phyloP scores from a whole-genome alignment of 1,140 invertebrate species.

The Lasaia peninsularis region DNA sequence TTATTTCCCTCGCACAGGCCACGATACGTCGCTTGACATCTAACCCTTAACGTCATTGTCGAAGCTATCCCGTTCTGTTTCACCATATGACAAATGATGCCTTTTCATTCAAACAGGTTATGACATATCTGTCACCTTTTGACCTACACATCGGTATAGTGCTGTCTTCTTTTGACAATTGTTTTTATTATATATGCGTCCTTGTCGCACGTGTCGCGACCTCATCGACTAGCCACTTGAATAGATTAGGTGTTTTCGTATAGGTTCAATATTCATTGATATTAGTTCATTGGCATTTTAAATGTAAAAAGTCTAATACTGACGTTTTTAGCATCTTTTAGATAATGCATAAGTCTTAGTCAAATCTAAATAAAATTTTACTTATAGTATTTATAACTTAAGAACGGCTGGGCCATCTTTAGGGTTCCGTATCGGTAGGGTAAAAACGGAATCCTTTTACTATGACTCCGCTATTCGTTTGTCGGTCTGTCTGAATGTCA shows the following conservation, averaged over 20 bases:
- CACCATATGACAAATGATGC: constrained; percentile 29
- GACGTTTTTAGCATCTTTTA: background rate
- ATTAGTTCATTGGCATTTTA: constrained; percentile 62
- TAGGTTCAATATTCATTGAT: constrained; percentile 73
- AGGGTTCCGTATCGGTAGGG: too few species aligned
- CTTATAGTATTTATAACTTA: too few species aligned
- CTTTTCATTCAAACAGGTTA: constrained; percentile 67
- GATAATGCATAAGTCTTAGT: background rate
- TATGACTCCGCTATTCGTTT: too few species aligned
- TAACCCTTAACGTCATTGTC: constrained; percentile 72
- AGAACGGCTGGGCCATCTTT: too few species aligned
- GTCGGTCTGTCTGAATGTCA: too few species aligned
- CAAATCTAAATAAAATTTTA: background rate
- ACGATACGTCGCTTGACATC: constrained; percentile 71
- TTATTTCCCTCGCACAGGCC: constrained; percentile 56
- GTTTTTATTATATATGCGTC: constrained; percentile 43
- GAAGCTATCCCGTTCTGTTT: constrained; percentile 46
- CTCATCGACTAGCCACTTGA: constrained; percentile 69
- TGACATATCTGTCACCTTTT: constrained; percentile 74
- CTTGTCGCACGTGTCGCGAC: constrained; percentile 61
- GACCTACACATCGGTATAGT: constrained; percentile 53
- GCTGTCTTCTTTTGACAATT: constrained; percentile 50
- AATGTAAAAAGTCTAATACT: constrained; percentile 19
- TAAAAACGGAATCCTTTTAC: too few species aligned
- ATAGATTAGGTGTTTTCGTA: constrained; percentile 77